phyloP scores from a whole-genome alignment of 2,888 invertebrate genomes.

The Alloplasta piceator region DNA sequence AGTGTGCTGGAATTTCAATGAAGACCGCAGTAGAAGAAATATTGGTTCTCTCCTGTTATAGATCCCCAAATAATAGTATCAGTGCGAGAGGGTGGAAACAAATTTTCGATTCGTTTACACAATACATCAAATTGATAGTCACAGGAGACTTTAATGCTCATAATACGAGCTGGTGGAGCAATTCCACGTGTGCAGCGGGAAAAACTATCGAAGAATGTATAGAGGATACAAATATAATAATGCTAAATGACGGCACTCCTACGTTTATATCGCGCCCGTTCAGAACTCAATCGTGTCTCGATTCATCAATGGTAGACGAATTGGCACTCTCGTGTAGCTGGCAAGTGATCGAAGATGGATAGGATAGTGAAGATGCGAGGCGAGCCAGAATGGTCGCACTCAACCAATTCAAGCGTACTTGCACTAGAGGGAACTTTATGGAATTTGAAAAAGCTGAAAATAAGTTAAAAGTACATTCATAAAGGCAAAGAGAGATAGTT shows the following conservation, averaged over 20 bases:
- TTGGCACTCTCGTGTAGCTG: constrained; percentile 20
- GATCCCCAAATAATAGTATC: not conserved
- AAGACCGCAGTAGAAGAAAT: not conserved
- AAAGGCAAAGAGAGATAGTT: constrained; percentile 31
- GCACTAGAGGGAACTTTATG: constrained; percentile 6
- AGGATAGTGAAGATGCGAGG: not conserved
- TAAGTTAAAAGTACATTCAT: constrained; percentile 19
- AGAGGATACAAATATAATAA: not conserved
- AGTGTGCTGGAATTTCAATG: not conserved
- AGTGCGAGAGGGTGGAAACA: not conserved
- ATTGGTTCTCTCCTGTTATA: constrained; percentile 10
- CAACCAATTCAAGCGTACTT: constrained; percentile 1
- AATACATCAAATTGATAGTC: constrained; percentile 24
- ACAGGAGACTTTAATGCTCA: constrained; percentile 32
- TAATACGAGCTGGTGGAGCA: constrained; percentile 5
- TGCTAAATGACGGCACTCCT: constrained; percentile 14
- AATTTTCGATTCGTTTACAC: constrained; percentile 12
- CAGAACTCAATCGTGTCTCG: constrained; percentile 26
- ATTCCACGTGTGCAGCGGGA: too few relatives aligned
- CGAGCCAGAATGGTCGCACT: constrained; percentile 2
- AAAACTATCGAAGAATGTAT: not conserved
- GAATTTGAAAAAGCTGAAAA: constrained; percentile 21
- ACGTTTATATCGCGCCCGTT: too few relatives aligned
- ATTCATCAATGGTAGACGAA: constrained; percentile 23
- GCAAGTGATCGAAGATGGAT: constrained; percentile 36